phyloP scores from a whole-genome alignment of 2,888 invertebrate genomes.

The Acanthacorydalis orientalis region DNA sequence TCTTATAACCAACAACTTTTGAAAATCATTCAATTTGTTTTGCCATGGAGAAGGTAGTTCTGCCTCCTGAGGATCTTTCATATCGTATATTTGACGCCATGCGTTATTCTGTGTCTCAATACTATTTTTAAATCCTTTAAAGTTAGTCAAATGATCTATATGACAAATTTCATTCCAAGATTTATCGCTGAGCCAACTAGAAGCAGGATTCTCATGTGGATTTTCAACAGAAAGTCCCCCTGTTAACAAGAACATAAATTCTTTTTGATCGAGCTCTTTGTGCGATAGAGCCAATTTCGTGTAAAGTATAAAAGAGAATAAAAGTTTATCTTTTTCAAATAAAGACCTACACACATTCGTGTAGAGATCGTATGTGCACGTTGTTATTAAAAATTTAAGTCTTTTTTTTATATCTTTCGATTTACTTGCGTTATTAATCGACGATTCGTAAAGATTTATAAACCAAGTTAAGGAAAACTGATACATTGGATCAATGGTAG shows the following conservation, averaged over 20 bases:
- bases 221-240: conserved; percentile 58
- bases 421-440: conserved; percentile 58
- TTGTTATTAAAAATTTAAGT: conserved; percentile 50
- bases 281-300: conserved; percentile 45
- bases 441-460: conserved; percentile 60
- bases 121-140: conserved; percentile 34
- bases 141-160: conserved; percentile 34
- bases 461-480: conserved; percentile 79
- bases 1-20: conserved; percentile 52
- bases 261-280: conserved; percentile 39
- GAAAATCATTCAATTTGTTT: conserved; percentile 39
- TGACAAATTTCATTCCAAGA: conserved; percentile 69
- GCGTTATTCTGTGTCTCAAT: conserved; percentile 30
- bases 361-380: conserved; percentile 66
- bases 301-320: conserved; percentile 68
- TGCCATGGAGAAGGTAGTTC: conserved; percentile 48
- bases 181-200: conserved; percentile 53
- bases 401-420: conserved; percentile 54
- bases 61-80: conserved; percentile 44
- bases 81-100: conserved; percentile 55
- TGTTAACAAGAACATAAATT: conserved; percentile 54
- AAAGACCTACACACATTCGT: conserved; percentile 69
- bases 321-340: conserved; percentile 69
- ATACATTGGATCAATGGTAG: conserved; percentile 78
- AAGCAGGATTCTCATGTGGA: conserved; percentile 41